phyloP scores from a whole-genome alignment of 2,113 vertebrate genomes.

The Coryphaenoides rupestris region DNA sequence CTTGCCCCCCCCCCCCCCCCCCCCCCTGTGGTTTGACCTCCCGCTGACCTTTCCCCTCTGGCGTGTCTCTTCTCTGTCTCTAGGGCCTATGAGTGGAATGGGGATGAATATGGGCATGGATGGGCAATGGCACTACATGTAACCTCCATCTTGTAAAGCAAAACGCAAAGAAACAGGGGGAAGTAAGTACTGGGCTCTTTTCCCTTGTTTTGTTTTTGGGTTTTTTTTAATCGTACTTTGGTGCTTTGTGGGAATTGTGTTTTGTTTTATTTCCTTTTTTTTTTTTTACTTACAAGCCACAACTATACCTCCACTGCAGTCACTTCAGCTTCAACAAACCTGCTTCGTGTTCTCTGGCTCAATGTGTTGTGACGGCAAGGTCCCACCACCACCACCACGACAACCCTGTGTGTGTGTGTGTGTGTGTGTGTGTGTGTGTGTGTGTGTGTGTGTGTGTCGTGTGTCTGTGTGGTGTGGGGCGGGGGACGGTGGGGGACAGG shows the following conservation, averaged over 20 bases:
- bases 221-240: slow-evolving; percentile 28
- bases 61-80: slow-evolving; percentile 85
- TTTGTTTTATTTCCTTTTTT: slow-evolving; percentile 28
- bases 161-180: slow-evolving; percentile 94
- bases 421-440: too few relatives aligned
- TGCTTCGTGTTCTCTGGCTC: slow-evolving; percentile 8
- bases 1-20: too few relatives aligned
- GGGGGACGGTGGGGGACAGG: too few relatives aligned
- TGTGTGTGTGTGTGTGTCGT: too few relatives aligned
- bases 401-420: slow-evolving; percentile 5
- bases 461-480: too few relatives aligned
- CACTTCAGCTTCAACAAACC: slow-evolving; percentile 36
- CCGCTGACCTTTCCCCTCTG: slow-evolving; percentile 77
- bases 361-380: slow-evolving; percentile 20
- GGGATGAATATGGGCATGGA: slow-evolving; percentile 99
- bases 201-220: slow-evolving; percentile 44
- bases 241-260: slow-evolving; percentile 29
- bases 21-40: slow-evolving; percentile 73
- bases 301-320: slow-evolving; percentile 27
- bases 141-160: slow-evolving; percentile 95
- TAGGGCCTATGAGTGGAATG: slow-evolving; percentile 99
- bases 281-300: slow-evolving; percentile 38
- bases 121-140: slow-evolving; percentile 99
- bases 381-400: slow-evolving; percentile 8
- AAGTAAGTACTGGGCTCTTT: slow-evolving; percentile 91